Evolutionary conservation across 2,797 vertebrate species (phyloP).

Genomic region (Halcyon badia): DNA sequence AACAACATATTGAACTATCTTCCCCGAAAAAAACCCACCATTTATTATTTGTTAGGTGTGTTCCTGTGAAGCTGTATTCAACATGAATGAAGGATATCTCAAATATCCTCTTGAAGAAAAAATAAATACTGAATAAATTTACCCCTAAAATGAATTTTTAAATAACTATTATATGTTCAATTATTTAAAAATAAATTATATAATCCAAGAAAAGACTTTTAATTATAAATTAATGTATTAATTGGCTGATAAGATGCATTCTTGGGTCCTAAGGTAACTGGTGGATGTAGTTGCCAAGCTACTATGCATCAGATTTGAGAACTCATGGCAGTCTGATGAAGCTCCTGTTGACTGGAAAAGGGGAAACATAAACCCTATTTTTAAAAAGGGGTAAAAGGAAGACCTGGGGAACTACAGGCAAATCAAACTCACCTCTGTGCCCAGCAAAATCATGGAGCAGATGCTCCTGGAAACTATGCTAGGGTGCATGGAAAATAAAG

Average conservation of each 20-base stretch:
- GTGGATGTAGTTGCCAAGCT: too few species aligned
- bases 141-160: not conserved
- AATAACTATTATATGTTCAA: not conserved
- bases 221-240: not conserved
- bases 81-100: not conserved
- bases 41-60: not conserved
- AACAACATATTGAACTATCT: not conserved
- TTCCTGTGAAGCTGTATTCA: not conserved
- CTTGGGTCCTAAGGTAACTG: too few species aligned
- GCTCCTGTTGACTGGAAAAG: too few species aligned
- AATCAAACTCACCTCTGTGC: too few species aligned
- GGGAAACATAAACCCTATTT: too few species aligned
- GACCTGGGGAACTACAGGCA: too few species aligned
- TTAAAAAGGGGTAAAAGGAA: too few species aligned
- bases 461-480: too few species aligned
- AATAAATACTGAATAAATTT: not conserved
- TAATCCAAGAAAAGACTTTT: not conserved
- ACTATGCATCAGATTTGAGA: too few species aligned
- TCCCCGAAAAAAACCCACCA: rapidly evolving
- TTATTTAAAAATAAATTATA: constrained; percentile 6
- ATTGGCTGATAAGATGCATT: not conserved
- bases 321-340: too few species aligned
- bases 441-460: too few species aligned
- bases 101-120: not conserved
- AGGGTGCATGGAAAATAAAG: too few species aligned